Conservation (phyloP, 1,140 invertebrate species). For the Pachyrhynchus sulphureomaculatus region DNA sequence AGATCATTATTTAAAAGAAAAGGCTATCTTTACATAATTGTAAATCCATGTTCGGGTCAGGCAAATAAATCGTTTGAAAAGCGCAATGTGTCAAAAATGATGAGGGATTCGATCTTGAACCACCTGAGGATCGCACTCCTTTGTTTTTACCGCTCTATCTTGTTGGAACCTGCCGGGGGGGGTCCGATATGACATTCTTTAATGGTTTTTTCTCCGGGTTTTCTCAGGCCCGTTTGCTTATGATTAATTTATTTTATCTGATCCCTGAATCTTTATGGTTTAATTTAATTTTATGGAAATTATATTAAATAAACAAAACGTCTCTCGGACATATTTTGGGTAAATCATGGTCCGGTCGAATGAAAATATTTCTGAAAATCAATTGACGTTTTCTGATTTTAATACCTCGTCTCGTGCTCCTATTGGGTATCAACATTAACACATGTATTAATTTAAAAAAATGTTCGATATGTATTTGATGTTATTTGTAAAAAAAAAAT, state of each 20-base stretch:
- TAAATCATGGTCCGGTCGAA: background rate
- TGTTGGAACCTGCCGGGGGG: conserved; percentile 11
- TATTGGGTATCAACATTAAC: background rate
- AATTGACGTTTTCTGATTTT: background rate
- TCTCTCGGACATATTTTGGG: background rate
- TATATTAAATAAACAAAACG: conserved; percentile 25
- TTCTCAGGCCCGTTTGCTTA: conserved; percentile 19
- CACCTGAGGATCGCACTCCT: conserved; percentile 16
- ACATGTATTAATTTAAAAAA: background rate
- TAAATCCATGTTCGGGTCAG: conserved; percentile 13
- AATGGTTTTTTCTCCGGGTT: conserved; percentile 15
- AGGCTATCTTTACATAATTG: conserved; percentile 9
- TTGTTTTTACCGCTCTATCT: conserved; percentile 17
- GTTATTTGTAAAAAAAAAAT: background rate
- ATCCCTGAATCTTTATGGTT: conserved; percentile 23
- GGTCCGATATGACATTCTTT: conserved; percentile 18
- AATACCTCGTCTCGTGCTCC: background rate
- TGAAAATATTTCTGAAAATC: background rate
- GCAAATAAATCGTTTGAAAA: conserved; percentile 16
- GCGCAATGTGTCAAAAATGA: conserved; percentile 22
- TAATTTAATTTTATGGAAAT: conserved; percentile 28
- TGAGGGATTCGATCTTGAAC: conserved; percentile 18
- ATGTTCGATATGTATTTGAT: background rate
- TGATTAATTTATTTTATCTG: conserved; percentile 29
- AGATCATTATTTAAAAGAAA: too few relatives aligned